phyloP scores from a whole-genome alignment of 2,888 invertebrate species.

The Podabrus alpinus region DNA sequence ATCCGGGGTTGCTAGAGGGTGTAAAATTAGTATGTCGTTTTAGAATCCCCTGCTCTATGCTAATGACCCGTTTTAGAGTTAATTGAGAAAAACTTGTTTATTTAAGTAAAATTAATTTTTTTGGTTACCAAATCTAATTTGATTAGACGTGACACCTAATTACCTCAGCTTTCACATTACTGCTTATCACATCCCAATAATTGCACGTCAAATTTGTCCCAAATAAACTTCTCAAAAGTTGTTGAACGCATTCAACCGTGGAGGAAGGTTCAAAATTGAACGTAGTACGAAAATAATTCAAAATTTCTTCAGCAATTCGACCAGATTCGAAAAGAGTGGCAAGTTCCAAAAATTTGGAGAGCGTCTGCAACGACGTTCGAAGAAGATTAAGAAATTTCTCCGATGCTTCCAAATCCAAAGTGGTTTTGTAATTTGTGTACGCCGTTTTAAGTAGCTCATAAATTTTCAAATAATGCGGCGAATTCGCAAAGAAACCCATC shows the following conservation, averaged over 20 bases:
- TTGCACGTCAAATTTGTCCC: constrained; percentile 69
- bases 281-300: constrained; percentile 73
- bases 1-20: no score
- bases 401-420: constrained; percentile 75
- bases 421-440: constrained; percentile 86
- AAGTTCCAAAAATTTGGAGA: constrained; percentile 73
- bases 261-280: constrained; percentile 71
- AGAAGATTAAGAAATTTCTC: constrained; percentile 74
- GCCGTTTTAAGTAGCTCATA: constrained; percentile 81
- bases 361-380: constrained; percentile 64
- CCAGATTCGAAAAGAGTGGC: constrained; percentile 72
- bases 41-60: no score
- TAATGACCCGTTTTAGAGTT: not conserved
- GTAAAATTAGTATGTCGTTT: no score
- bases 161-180: not conserved
- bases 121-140: not conserved
- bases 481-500: constrained; percentile 67
- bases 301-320: constrained; percentile 76
- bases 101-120: not conserved
- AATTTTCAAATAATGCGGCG: constrained; percentile 83
- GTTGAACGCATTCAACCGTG: constrained; percentile 77
- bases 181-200: constrained; percentile 37
- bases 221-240: constrained; percentile 76
- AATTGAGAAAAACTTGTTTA: not conserved
- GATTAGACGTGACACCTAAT: not conserved